Base-by-base conservation (phyloP, 2,797 vertebrate genomes). In the Schizopygopsis malacanthus region DNA sequence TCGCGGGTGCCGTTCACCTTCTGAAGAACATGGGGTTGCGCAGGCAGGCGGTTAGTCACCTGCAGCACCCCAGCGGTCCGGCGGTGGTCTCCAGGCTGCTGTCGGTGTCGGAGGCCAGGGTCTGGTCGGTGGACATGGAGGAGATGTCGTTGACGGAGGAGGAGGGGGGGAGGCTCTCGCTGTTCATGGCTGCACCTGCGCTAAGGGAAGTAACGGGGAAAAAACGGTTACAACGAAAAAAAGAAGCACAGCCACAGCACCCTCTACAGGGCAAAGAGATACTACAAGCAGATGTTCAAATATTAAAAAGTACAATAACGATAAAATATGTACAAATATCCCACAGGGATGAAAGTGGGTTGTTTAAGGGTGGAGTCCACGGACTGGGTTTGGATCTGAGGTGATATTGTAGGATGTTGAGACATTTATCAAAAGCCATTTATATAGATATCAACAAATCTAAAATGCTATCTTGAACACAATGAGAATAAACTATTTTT, bases 171-270 rank as follows among this genome's bases (percentile, higher is more conserved):
- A 97, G 98, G 93, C 98, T 99, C 96, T 99, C 98, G 90, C 98
- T 98, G 97, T 99, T 99, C 98, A 99, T 96, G 97, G 98, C 98
- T 99, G 98, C 98, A 99, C 98, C 98, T 99, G 98, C 95, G 98
- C 98, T 99, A 95, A 97, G 98, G 96, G 97, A 99, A 99, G 87
- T 92, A 99, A 98, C 96, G 95, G 93, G 95, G 92, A 90, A 91
- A 82, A 86, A 82, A 87, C 96, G 96, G 97, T 99, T 98, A 97
- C 97, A 98, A 96, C 95, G 91, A 95, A 92, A 90, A 88, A 91
- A 92, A 91, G 52, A 13, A n/a, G 20, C 13, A 6, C 61, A n/a
- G 43, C 28, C 28, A 76, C 59, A 65, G 59, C 15, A 11, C 71
- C 20, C 71, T 83, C 43, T 65, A 37, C 43, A 76, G 82, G 59